These are phyloP conservation scores for Labroides dimidiatus DNA, from an alignment of 2,797 vertebrate species.

Conservation along the genomic window DNA sequence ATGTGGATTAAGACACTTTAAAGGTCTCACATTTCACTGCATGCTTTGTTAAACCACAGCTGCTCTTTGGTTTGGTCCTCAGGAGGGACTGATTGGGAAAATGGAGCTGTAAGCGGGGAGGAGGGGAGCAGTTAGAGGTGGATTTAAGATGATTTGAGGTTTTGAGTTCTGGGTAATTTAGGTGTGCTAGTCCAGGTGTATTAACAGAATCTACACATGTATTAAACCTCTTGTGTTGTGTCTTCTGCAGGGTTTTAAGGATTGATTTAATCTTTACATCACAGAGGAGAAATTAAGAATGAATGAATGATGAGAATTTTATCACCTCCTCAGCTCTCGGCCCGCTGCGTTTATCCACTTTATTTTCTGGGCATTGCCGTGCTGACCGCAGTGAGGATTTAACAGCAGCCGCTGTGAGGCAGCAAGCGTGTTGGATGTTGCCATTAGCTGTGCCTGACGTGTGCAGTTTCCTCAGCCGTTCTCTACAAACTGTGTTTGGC, in stretches of 20 bases:
- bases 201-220: not conserved
- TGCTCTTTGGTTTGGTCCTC: conserved; percentile 2
- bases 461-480: conserved; percentile 21
- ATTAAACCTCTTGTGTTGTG: not conserved
- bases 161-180: not conserved
- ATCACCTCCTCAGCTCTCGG: not conserved
- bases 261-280: conserved; percentile 36
- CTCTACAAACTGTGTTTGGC: conserved; percentile 25
- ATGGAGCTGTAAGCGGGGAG: not conserved
- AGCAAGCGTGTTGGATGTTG: conserved; percentile 29
- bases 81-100: not conserved
- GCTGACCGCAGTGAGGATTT: conserved; percentile 20
- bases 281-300: conserved; percentile 4
- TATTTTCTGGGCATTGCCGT: conserved; percentile 24
- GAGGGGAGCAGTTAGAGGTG: not conserved
- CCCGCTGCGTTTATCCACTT: conserved; percentile 31
- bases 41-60: conserved; percentile 16
- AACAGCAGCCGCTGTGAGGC: conserved; percentile 24
- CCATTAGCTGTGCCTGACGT: conserved; percentile 37
- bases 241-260: not conserved
- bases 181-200: too few species aligned
- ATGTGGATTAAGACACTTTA: conserved; percentile 11
- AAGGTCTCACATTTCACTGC: conserved; percentile 24
- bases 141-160: not conserved
- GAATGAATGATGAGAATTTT: conserved; percentile 34